Conservation (phyloP, 2,113 vertebrate genomes). For the Crotalus tigris region DNA sequence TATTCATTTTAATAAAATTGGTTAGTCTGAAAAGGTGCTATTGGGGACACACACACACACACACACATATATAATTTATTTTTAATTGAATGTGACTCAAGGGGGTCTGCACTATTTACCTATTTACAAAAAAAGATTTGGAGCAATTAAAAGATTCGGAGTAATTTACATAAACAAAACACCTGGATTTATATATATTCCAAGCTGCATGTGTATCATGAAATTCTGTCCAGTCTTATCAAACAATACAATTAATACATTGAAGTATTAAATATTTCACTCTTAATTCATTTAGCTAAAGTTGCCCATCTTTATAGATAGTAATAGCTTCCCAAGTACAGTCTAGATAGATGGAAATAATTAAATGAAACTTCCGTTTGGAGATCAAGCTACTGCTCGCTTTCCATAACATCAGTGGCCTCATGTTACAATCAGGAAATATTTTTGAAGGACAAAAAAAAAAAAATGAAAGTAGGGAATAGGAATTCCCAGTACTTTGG, state of each 20-base stretch:
- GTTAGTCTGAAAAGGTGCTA: no score
- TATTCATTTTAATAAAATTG: not conserved
- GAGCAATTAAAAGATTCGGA: not conserved
- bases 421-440: not conserved
- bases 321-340: not conserved
- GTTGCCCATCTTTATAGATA: not conserved
- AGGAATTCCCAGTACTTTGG: not conserved
- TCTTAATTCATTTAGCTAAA: not conserved
- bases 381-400: not conserved
- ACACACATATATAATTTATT: no score
- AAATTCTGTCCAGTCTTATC: not conserved
- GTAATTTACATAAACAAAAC: not conserved
- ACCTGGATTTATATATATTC: not conserved
- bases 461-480: no score
- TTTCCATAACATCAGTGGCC: not conserved
- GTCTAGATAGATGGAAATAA: not conserved
- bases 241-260: not conserved
- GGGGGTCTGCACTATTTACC: not conserved
- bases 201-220: not conserved
- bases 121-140: not conserved
- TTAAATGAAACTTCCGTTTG: not conserved
- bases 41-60: no score
- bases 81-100: not conserved
- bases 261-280: not conserved
- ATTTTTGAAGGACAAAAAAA: not conserved